phyloP scores from a whole-genome alignment of 2,888 invertebrate species.

The Polia nebulosa region DNA sequence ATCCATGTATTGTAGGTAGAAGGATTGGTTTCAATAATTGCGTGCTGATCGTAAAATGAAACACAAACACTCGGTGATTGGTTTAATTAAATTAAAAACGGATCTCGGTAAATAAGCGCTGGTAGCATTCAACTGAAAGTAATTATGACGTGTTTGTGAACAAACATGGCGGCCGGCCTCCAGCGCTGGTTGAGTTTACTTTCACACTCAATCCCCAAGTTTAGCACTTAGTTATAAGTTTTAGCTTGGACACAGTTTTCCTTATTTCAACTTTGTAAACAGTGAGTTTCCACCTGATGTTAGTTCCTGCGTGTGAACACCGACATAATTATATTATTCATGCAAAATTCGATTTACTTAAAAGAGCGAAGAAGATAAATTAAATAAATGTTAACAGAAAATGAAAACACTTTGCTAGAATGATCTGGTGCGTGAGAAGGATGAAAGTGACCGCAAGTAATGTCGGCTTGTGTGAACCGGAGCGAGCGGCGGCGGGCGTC shows the following conservation, averaged over 20 bases:
- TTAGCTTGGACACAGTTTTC: slow-evolving; percentile 9
- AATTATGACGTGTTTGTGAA: slow-evolving; percentile 23
- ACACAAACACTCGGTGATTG: slow-evolving; percentile 46
- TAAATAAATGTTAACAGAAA: slow-evolving; percentile 24
- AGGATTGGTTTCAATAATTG: slow-evolving; percentile 14
- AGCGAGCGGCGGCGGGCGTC: background rate
- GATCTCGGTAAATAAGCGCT: slow-evolving; percentile 8
- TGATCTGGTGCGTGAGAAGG: slow-evolving; percentile 8
- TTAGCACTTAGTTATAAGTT: slow-evolving; percentile 19
- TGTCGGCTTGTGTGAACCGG: slow-evolving; percentile 19
- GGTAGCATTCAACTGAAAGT: slow-evolving; percentile 22
- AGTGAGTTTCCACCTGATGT: slow-evolving; percentile 1
- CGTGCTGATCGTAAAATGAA: slow-evolving; percentile 39
- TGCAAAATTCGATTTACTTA: background rate
- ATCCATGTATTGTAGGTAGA: background rate
- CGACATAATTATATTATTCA: background rate
- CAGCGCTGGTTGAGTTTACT: background rate
- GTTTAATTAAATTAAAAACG: slow-evolving; percentile 47
- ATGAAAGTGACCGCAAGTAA: slow-evolving; percentile 39
- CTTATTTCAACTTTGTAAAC: slow-evolving; percentile 1
- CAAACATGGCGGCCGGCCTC: slow-evolving; percentile 4
- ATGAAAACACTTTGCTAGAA: slow-evolving; percentile 28
- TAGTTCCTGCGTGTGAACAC: background rate
- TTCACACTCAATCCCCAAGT: slow-evolving; percentile 11
- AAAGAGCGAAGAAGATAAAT: background rate